phyloP scores from a whole-genome alignment of 2,888 invertebrate species.

The Stenolophus ochropezus region DNA sequence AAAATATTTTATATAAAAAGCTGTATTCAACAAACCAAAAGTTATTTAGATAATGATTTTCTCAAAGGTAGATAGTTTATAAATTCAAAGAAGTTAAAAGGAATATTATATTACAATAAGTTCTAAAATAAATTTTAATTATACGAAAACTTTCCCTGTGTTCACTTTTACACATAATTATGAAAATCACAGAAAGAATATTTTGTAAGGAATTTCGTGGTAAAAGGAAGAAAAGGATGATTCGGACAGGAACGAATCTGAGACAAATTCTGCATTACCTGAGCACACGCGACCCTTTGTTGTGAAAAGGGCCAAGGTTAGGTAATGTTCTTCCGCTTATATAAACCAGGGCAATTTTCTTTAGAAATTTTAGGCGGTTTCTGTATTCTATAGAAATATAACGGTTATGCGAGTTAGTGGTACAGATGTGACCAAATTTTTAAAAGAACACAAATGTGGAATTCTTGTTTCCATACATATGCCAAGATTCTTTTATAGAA shows the following conservation, averaged over 20 bases:
- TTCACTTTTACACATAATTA: too few species aligned
- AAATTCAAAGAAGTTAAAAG: too few species aligned
- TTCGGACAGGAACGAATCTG: not conserved
- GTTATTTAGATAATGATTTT: too few species aligned
- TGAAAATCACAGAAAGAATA: too few species aligned
- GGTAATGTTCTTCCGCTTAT: not conserved
- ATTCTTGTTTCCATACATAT: not conserved
- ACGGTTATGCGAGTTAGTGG: not conserved
- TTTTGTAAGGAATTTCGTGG: not conserved
- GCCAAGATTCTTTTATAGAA: too few species aligned
- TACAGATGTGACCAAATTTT: slow-evolving; percentile 7
- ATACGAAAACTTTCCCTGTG: not conserved
- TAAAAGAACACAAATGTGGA: not conserved
- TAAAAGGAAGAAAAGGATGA: not conserved
- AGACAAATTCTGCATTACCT: not conserved
- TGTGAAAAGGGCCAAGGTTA: slow-evolving; percentile 34
- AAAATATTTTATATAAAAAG: too few species aligned
- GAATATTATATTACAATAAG: too few species aligned
- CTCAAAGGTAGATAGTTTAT: too few species aligned
- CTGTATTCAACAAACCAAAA: too few species aligned
- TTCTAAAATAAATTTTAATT: not conserved
- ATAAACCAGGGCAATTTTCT: slow-evolving; percentile 19
- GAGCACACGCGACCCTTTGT: not conserved
- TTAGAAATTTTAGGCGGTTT: not conserved
- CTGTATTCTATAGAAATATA: slow-evolving; percentile 20